A percentile compares a stretch with the other conserved stretches of the same genome.
phyloP scores from a whole-genome alignment of 2,797 vertebrate species.

The Lutjanus campechanus region DNA sequence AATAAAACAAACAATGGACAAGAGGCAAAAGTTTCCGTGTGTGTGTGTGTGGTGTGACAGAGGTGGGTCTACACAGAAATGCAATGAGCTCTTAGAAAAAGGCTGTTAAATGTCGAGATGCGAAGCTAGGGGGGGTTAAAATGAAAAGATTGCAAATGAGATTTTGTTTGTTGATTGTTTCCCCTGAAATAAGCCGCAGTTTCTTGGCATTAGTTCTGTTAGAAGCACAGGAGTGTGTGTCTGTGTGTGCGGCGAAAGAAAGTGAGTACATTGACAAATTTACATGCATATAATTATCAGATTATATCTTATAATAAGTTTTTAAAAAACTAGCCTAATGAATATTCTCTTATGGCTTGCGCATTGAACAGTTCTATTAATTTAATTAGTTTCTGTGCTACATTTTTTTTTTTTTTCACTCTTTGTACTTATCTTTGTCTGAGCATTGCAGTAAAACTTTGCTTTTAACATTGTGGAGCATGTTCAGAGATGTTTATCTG shows the following conservation, averaged over 20 bases:
- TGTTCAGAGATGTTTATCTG: not conserved
- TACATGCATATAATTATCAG: constrained; percentile 16
- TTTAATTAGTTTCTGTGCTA: not conserved
- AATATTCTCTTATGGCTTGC: not conserved
- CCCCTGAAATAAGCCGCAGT: constrained; percentile 3
- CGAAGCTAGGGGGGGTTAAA: constrained; percentile 34
- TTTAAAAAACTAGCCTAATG: not conserved
- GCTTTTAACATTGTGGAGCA: not conserved
- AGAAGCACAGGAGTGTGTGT: not conserved
- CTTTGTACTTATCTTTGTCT: not conserved
- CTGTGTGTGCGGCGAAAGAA: not conserved
- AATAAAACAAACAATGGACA: constrained; percentile 22
- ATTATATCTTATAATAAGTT: constrained; percentile 12
- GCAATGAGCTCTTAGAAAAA: constrained; percentile 21
- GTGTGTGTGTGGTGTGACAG: not conserved
- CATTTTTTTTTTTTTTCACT: not conserved
- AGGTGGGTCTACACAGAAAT: constrained; percentile 36
- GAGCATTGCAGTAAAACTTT: not conserved
- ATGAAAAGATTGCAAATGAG: constrained; percentile 51
- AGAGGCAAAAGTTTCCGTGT: constrained; percentile 16
- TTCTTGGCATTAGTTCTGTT: constrained; percentile 30
- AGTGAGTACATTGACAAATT: not conserved
- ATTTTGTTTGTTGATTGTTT: constrained; percentile 48
- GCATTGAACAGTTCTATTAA: not conserved
- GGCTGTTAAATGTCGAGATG: constrained; percentile 40